Evolutionary conservation across 2,797 vertebrate species (phyloP).

Genomic region (Enteromius anoplus): DNA sequence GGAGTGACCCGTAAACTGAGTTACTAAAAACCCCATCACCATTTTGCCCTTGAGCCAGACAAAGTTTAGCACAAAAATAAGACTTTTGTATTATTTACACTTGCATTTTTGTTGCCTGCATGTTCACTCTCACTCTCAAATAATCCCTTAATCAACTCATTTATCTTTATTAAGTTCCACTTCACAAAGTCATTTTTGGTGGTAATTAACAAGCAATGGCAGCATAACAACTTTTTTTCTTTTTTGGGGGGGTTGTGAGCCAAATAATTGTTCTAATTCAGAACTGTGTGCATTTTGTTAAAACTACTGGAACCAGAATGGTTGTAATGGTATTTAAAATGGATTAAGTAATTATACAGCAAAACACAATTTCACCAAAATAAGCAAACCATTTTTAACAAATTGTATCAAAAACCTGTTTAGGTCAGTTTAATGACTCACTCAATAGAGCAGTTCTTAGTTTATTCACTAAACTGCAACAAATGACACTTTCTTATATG

Average conservation of each 20-base stretch:
- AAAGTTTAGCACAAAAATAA: constrained; percentile 25
- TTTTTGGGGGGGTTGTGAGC: too few relatives aligned
- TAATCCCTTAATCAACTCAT: background rate
- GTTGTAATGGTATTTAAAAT: background rate
- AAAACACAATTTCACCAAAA: background rate
- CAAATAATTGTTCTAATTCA: background rate
- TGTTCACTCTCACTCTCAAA: background rate
- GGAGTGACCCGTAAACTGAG: constrained; percentile 31
- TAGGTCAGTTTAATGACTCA: background rate
- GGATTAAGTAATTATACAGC: background rate
- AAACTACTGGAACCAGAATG: background rate
- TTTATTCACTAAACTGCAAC: background rate
- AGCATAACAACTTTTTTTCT: background rate
- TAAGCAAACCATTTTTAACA: background rate
- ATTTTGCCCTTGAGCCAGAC: constrained; percentile 17
- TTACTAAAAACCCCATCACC: constrained; percentile 21
- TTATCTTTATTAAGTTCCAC: constrained; percentile 13
- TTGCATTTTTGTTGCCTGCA: background rate
- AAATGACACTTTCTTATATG: background rate
- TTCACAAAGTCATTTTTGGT: background rate
- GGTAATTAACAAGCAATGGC: constrained; percentile 3
- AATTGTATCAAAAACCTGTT: background rate
- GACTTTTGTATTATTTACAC: constrained; percentile 21
- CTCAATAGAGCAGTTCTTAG: background rate
- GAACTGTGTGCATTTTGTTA: background rate